Percentiles rank a stretch among this genome's conserved stretches.
Conservation (phyloP, 2,888 invertebrate species). For the Ennomos quercinarius region DNA sequence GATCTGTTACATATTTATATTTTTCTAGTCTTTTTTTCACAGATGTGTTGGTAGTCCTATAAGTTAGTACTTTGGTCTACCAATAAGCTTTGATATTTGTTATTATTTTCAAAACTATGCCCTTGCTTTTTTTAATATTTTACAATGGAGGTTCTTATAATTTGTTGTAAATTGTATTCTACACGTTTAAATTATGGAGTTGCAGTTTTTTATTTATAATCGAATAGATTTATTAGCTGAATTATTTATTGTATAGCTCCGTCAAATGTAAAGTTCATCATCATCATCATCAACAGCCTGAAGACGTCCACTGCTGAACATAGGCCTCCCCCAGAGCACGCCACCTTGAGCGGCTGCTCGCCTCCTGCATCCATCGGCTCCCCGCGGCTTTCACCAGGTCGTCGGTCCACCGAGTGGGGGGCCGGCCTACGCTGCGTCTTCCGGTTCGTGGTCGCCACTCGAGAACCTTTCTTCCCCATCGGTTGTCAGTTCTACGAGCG, state of each 20-base stretch:
- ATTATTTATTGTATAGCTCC: slow-evolving; percentile 30
- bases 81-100: slow-evolving; percentile 3
- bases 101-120: slow-evolving; percentile 24
- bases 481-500: too few relatives aligned
- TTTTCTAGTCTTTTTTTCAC: background rate
- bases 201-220: slow-evolving; percentile 36
- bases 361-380: too few relatives aligned
- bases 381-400: too few relatives aligned
- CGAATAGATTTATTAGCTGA: slow-evolving; percentile 28
- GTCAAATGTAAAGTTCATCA: slow-evolving; percentile 36
- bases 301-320: too few relatives aligned
- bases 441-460: too few relatives aligned
- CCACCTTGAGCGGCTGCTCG: too few relatives aligned
- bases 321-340: too few relatives aligned
- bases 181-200: slow-evolving; percentile 36
- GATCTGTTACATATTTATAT: too few relatives aligned
- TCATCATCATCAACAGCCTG: too few relatives aligned
- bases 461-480: too few relatives aligned
- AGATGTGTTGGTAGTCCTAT: slow-evolving; percentile 1
- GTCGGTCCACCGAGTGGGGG: too few relatives aligned
- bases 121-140: slow-evolving; percentile 7
- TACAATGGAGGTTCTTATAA: slow-evolving; percentile 20
- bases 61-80: slow-evolving; percentile 43
- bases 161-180: slow-evolving; percentile 32
- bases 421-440: too few relatives aligned